These are phyloP conservation scores for Damaliscus lunatus DNA, from an alignment of 2,113 vertebrate species.

Conservation along the genomic window DNA sequence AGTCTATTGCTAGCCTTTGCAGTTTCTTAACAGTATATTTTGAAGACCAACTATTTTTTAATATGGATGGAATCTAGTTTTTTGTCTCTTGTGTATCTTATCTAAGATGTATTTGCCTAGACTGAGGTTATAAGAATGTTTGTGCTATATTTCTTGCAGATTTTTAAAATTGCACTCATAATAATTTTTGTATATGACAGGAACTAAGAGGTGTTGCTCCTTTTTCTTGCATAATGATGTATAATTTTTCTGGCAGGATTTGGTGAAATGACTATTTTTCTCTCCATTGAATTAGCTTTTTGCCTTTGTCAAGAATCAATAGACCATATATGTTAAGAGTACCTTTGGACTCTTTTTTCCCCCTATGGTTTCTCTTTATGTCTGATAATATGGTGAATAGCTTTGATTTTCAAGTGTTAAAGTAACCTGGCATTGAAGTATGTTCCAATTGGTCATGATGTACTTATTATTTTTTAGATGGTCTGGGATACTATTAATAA, in stretches of 20 bases:
- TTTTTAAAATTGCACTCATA: neutral
- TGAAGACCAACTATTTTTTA: neutral
- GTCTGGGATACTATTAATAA: neutral
- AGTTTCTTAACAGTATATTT: neutral
- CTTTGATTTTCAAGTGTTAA: neutral
- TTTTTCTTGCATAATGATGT: neutral
- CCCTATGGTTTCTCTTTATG: neutral
- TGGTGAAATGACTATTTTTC: neutral
- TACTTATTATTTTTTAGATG: neutral
- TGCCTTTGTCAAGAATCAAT: neutral
- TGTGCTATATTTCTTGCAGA: neutral
- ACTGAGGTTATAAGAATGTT: neutral
- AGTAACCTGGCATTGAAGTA: neutral
- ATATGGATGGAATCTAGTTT: neutral
- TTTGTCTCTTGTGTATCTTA: neutral
- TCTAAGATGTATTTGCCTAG: neutral
- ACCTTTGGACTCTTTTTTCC: neutral
- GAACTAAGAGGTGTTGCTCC: neutral
- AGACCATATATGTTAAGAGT: neutral
- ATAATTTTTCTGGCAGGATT: neutral
- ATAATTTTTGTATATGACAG: neutral
- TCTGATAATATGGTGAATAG: neutral
- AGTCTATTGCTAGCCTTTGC: neutral
- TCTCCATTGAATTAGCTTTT: neutral
- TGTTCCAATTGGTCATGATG: neutral